Percentiles rank a stretch among this genome's conserved stretches.
Conservation (phyloP, 2,113 vertebrate species). For the Microcebus griseorufus region DNA sequence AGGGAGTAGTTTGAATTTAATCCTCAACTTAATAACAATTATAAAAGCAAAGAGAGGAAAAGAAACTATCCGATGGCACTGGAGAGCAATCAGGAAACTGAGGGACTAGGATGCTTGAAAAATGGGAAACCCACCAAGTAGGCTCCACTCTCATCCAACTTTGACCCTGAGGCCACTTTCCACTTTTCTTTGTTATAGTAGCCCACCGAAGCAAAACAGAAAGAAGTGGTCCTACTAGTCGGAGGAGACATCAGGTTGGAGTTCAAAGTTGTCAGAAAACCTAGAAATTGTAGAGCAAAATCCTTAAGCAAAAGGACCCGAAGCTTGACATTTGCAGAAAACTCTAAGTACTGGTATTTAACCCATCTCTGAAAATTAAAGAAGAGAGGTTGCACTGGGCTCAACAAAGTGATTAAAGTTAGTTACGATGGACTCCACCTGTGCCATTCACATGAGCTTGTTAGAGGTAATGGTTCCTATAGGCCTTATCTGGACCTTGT, state of each 20-base stretch:
- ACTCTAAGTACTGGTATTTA: background rate
- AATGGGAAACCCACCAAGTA: no score
- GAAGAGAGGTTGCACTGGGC: background rate
- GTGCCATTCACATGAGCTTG: rapidly evolving
- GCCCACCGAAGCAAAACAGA: background rate
- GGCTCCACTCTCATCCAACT: background rate
- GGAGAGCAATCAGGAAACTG: background rate
- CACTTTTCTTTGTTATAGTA: background rate
- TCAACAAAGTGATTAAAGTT: no score
- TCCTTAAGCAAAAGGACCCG: background rate
- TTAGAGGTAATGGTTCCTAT: background rate
- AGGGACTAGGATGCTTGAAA: background rate
- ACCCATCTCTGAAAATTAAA: background rate
- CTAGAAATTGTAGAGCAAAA: background rate
- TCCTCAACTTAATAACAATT: background rate
- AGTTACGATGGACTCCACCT: no score
- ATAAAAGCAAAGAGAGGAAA: background rate
- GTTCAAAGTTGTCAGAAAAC: background rate
- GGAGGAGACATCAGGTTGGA: background rate
- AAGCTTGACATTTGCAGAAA: background rate
- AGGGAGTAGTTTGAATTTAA: background rate
- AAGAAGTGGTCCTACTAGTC: no score
- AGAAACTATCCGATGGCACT: background rate
- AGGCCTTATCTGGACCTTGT: background rate
- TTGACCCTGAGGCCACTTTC: background rate